phyloP scores from a whole-genome alignment of 2,888 invertebrate species.

The Blastobasis adustella region DNA sequence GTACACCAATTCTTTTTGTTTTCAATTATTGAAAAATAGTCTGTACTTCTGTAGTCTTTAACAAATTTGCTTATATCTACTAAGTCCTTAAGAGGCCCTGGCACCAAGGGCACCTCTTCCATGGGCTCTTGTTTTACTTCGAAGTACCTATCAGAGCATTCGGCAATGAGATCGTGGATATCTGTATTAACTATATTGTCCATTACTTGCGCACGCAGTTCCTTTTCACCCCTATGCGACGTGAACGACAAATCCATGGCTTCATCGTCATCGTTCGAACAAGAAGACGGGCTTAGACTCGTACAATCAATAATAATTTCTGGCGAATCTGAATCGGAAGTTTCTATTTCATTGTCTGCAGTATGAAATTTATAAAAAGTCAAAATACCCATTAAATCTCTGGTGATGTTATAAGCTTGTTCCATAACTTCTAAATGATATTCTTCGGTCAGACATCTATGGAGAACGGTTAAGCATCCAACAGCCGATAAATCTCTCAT shows the following conservation, averaged over 20 bases:
- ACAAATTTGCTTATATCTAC: slow-evolving; percentile 30
- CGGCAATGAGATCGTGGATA: slow-evolving; percentile 69
- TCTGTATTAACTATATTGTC: slow-evolving; percentile 72
- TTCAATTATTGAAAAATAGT: slow-evolving; percentile 70
- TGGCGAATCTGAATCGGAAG: neutral
- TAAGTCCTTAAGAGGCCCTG: slow-evolving; percentile 9
- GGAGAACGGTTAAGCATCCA: slow-evolving; percentile 79
- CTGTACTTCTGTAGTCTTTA: slow-evolving; percentile 32
- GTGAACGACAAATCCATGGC: neutral
- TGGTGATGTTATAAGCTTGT: slow-evolving; percentile 66
- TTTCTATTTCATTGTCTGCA: slow-evolving; percentile 7
- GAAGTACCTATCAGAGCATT: slow-evolving; percentile 57
- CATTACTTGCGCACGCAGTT: slow-evolving; percentile 42
- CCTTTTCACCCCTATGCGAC: neutral
- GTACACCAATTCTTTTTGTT: slow-evolving; percentile 75
- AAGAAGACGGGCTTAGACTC: no score
- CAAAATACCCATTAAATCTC: slow-evolving; percentile 59
- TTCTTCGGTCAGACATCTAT: slow-evolving; percentile 76
- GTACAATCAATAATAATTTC: no score
- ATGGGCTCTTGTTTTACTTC: slow-evolving; percentile 8
- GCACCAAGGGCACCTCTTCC: slow-evolving; percentile 10
- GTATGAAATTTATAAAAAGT: slow-evolving; percentile 55
- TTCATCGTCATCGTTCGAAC: neutral
- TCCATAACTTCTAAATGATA: slow-evolving; percentile 80
- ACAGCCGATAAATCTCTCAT: slow-evolving; percentile 76